phyloP scores from a whole-genome alignment of 2,888 invertebrate species.

The Aporophyla lueneburgensis region DNA sequence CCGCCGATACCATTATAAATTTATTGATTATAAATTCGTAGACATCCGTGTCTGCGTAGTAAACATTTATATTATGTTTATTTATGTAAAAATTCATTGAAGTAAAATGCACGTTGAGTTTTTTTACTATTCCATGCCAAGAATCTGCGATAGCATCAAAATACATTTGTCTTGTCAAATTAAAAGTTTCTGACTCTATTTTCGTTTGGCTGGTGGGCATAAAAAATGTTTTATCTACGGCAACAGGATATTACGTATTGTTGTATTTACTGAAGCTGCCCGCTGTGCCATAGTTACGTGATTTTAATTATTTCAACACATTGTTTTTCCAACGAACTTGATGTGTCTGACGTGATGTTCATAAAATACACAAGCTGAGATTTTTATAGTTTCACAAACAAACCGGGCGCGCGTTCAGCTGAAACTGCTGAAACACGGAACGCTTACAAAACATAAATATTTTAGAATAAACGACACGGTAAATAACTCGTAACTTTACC shows the following conservation, averaged over 20 bases:
- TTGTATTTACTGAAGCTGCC: slow-evolving; percentile 33
- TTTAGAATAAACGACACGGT: slow-evolving; percentile 27
- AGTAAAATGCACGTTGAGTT: slow-evolving; percentile 64
- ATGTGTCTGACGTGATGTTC: slow-evolving; percentile 55
- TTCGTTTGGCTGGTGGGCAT: slow-evolving; percentile 66
- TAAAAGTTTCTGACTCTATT: slow-evolving; percentile 68
- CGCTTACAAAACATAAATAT: slow-evolving; percentile 48
- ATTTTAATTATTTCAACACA: slow-evolving; percentile 60
- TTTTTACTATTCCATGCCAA: slow-evolving; percentile 69
- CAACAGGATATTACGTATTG: slow-evolving; percentile 75
- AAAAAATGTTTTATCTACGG: slow-evolving; percentile 59
- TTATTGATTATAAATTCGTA: slow-evolving; percentile 47
- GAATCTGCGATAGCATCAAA: slow-evolving; percentile 69
- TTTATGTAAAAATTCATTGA: slow-evolving; percentile 64
- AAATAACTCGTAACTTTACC: slow-evolving; percentile 14
- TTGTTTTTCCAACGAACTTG: slow-evolving; percentile 56
- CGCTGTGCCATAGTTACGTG: slow-evolving; percentile 26
- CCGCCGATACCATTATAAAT: slow-evolving; percentile 44
- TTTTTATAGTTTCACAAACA: slow-evolving; percentile 68
- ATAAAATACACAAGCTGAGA: slow-evolving; percentile 56
- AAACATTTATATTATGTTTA: slow-evolving; percentile 67
- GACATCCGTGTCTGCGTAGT: slow-evolving; percentile 58
- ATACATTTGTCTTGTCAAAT: slow-evolving; percentile 70
- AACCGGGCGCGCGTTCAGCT: slow-evolving; percentile 35
- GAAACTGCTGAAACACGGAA: slow-evolving; percentile 30